These are phyloP conservation scores for Leptothorax acervorum DNA, from an alignment of 2,888 invertebrate genomes.

Conservation along the genomic window DNA sequence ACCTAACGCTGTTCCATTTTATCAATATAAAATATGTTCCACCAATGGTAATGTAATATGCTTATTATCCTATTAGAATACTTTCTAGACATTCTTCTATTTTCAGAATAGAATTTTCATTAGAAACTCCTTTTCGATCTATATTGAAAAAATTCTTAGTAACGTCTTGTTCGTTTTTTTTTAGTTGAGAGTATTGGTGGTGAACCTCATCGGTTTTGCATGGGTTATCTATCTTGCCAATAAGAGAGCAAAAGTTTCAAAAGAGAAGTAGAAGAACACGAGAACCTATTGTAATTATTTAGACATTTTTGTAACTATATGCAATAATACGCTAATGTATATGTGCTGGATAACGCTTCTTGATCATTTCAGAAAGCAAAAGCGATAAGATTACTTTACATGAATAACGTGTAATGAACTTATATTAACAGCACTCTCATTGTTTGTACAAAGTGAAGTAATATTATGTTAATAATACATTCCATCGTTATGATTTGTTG, in stretches of 20 bases:
- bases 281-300: constrained; percentile 23
- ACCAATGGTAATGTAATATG: constrained; percentile 87
- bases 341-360: not conserved
- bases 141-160: constrained; percentile 1
- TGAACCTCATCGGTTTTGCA: constrained; percentile 92
- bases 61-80: constrained; percentile 7
- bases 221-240: constrained; percentile 92
- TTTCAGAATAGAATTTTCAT: not conserved
- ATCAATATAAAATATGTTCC: constrained; percentile 92
- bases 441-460: constrained; percentile 17
- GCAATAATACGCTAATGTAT: not conserved
- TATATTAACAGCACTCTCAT: not conserved
- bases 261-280: constrained; percentile 30
- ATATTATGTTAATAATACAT: constrained; percentile 19
- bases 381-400: not conserved
- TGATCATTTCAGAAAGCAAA: not conserved
- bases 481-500: constrained; percentile 20
- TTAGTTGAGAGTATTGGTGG: constrained; percentile 91
- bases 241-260: constrained; percentile 87
- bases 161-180: constrained; percentile 60
- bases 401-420: constrained; percentile 2
- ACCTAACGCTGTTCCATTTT: constrained; percentile 91
- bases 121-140: not conserved
- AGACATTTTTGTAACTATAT: constrained; percentile 41
- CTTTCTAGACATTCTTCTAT: not conserved